phyloP scores from a whole-genome alignment of 2,888 invertebrate species.

The Hemistola chrysoprasaria region DNA sequence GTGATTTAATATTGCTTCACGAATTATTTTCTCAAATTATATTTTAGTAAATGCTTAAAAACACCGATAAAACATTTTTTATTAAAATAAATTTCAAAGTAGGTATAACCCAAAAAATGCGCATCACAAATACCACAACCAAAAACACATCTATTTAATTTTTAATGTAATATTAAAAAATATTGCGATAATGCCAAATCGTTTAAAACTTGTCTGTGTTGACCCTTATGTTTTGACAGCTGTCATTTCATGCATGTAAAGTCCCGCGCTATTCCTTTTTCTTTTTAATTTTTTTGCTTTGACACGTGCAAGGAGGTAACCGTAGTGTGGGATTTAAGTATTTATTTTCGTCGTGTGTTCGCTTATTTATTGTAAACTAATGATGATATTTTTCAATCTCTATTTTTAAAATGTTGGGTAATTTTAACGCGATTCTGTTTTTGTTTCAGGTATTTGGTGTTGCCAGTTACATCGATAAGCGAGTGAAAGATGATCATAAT shows the following conservation, averaged over 20 bases:
- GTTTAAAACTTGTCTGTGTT: slow-evolving; percentile 7
- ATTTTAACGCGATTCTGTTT: slow-evolving; percentile 3
- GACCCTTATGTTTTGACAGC: slow-evolving; percentile 54
- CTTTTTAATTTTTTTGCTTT: slow-evolving; percentile 29
- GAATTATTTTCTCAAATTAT: too few relatives aligned
- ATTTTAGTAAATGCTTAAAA: too few relatives aligned
- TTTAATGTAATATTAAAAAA: neutral
- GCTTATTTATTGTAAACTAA: slow-evolving; percentile 3
- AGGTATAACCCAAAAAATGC: too few relatives aligned
- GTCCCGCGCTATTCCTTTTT: slow-evolving; percentile 33
- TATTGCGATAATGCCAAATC: slow-evolving; percentile 4
- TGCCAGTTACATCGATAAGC: neutral
- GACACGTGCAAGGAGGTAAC: slow-evolving; percentile 19
- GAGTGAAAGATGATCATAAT: too few relatives aligned
- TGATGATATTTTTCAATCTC: neutral
- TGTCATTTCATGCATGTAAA: slow-evolving; percentile 51
- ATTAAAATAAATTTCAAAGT: too few relatives aligned
- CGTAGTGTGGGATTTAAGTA: slow-evolving; percentile 15
- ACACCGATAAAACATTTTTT: too few relatives aligned
- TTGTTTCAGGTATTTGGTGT: slow-evolving; percentile 22
- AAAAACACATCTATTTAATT: too few relatives aligned
- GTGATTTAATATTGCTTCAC: too few relatives aligned
- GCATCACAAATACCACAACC: too few relatives aligned
- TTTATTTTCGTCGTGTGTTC: slow-evolving; percentile 15
- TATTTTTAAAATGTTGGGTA: neutral